phyloP scores from a whole-genome alignment of 2,888 invertebrate species.

The Acanthoscelides obtectus region DNA sequence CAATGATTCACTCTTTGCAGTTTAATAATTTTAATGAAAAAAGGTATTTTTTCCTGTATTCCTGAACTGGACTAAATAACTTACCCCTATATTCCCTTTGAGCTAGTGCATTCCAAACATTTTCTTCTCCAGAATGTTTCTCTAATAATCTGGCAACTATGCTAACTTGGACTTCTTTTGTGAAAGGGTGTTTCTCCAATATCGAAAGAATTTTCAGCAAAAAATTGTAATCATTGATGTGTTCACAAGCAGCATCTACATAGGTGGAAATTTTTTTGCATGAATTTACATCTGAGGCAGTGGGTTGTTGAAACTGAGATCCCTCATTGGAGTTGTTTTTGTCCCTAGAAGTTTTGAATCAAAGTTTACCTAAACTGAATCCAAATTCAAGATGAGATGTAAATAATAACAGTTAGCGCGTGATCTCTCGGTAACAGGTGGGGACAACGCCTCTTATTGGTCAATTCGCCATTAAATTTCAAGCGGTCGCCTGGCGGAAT shows the following conservation, averaged over 20 bases:
- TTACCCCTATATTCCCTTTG: slow-evolving; percentile 54
- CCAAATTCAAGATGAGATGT: too few relatives aligned
- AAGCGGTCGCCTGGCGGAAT: too few relatives aligned
- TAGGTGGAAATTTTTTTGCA: slow-evolving; percentile 48
- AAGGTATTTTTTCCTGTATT: too few relatives aligned
- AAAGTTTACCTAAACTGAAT: too few relatives aligned
- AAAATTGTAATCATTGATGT: slow-evolving; percentile 28
- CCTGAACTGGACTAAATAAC: too few relatives aligned
- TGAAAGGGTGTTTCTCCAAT: slow-evolving; percentile 55
- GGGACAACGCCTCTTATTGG: too few relatives aligned
- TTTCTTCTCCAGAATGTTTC: slow-evolving; percentile 50
- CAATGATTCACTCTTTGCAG: too few relatives aligned
- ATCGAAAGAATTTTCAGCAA: slow-evolving; percentile 51
- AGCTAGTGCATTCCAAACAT: slow-evolving; percentile 59
- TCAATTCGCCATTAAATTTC: too few relatives aligned
- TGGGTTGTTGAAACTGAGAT: slow-evolving; percentile 39
- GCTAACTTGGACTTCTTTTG: slow-evolving; percentile 53
- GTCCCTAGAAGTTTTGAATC: slow-evolving; percentile 10
- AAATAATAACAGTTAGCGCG: too few relatives aligned
- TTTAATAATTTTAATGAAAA: neutral
- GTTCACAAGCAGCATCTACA: slow-evolving; percentile 26
- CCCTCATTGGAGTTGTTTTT: slow-evolving; percentile 35
- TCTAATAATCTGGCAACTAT: slow-evolving; percentile 52
- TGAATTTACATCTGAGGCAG: slow-evolving; percentile 29
- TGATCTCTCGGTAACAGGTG: too few relatives aligned